Evolutionary conservation across 2,888 invertebrate genomes (phyloP).

Genomic region (Euplexia lucipara): DNA sequence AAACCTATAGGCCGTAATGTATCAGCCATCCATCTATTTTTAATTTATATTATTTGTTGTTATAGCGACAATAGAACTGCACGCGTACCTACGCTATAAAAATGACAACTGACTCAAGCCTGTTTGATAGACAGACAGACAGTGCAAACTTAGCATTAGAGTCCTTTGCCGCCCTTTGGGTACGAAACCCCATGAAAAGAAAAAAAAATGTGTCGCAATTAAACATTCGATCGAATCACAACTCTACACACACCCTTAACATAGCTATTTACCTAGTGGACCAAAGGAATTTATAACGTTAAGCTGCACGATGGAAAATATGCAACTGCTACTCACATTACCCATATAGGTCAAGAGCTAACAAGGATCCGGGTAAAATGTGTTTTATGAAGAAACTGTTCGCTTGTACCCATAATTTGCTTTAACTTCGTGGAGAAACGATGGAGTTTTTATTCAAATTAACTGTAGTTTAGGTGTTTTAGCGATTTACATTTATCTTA

Average conservation of each 20-base stretch:
- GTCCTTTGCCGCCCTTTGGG: no score
- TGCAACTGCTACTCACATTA: slow-evolving; percentile 33
- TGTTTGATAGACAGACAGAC: no score
- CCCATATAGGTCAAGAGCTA: slow-evolving; percentile 21
- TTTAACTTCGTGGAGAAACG: slow-evolving; percentile 4
- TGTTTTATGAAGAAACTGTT: slow-evolving; percentile 15
- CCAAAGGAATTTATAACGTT: slow-evolving; percentile 36
- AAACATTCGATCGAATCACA: background rate
- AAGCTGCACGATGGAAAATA: slow-evolving; percentile 26
- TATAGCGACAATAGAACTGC: no score
- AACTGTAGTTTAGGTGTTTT: background rate
- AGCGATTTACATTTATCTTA: background rate
- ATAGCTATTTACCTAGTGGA: slow-evolving; percentile 8
- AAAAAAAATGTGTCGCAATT: background rate
- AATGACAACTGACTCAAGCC: no score
- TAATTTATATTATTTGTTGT: no score
- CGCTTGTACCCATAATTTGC: background rate
- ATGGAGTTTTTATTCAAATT: slow-evolving; percentile 4
- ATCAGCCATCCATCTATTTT: no score
- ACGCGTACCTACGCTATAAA: no score
- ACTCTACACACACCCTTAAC: slow-evolving; percentile 11
- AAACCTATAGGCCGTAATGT: no score
- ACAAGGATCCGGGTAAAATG: slow-evolving; percentile 29
- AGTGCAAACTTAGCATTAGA: no score
- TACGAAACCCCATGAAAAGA: no score